phyloP scores from a whole-genome alignment of 2,113 vertebrate genomes.

The Xerus inauris region DNA sequence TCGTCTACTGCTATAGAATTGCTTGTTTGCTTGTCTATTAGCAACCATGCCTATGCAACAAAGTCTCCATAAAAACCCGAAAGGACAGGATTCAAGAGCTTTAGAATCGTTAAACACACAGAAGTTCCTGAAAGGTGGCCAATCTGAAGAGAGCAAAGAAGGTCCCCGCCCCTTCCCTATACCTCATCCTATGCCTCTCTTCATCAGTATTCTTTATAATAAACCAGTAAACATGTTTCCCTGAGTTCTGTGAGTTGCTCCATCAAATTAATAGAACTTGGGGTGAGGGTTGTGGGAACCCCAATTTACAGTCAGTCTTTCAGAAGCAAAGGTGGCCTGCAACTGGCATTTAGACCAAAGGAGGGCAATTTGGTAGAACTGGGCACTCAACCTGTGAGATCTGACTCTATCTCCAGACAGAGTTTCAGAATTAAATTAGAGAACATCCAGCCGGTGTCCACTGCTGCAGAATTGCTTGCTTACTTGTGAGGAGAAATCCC shows the following conservation, averaged over 20 bases:
- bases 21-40: background rate
- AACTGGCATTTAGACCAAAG: background rate
- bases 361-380: background rate
- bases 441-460: background rate
- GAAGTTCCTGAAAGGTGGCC: background rate
- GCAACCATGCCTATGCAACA: background rate
- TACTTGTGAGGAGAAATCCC: background rate
- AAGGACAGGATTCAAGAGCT: background rate
- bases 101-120: background rate
- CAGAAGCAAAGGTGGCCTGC: background rate
- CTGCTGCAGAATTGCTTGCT: background rate
- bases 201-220: background rate
- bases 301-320: background rate
- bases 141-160: background rate
- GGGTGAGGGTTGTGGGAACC: too few relatives aligned
- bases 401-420: background rate
- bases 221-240: background rate
- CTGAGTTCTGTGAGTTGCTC: background rate
- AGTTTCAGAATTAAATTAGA: background rate
- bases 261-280: background rate
- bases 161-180: too few relatives aligned
- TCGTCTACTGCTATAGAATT: too few relatives aligned
- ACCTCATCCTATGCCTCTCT: background rate
- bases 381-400: background rate
- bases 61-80: background rate